A percentile compares a stretch with the other conserved stretches of the same genome.
These are phyloP conservation scores for Argya squamiceps DNA, from an alignment of 2,797 vertebrate genomes.

Conservation along the genomic window DNA sequence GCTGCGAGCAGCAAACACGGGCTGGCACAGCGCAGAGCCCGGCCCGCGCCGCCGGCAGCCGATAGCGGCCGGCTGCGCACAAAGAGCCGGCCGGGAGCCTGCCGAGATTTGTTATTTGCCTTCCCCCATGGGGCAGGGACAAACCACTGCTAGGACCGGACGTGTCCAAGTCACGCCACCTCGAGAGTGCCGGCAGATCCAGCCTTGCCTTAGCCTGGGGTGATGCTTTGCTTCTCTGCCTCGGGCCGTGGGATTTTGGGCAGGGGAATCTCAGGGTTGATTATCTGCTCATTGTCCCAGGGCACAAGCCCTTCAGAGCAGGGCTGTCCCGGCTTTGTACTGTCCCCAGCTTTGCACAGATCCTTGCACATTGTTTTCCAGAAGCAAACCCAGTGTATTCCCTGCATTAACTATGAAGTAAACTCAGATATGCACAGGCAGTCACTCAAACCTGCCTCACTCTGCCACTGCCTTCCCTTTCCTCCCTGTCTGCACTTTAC, in stretches of 20 bases:
- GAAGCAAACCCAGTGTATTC: not conserved
- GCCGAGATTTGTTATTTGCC: not conserved
- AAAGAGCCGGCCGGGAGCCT: not conserved
- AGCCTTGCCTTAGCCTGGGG: not conserved
- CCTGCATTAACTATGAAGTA: not conserved
- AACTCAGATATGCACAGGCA: not conserved
- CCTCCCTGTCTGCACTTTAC: not conserved
- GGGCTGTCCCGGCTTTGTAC: not conserved
- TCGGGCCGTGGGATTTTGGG: rapidly evolving
- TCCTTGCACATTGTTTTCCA: not conserved
- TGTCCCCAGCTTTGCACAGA: not conserved
- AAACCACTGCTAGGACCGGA: not conserved
- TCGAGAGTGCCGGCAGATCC: not conserved
- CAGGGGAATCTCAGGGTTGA: not conserved
- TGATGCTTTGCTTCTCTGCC: not conserved
- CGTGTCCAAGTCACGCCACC: rapidly evolving
- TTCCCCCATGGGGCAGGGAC: not conserved
- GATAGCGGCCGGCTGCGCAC: not conserved
- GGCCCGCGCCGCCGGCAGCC: not conserved
- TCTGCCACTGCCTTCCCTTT: not conserved
- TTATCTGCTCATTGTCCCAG: rapidly evolving
- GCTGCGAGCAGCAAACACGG: not conserved
- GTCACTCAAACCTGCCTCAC: not conserved
- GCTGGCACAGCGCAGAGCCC: not conserved
- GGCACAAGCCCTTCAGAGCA: not conserved